Base-by-base conservation (phyloP, 2,888 invertebrate genomes). In the Diaperis boleti region DNA sequence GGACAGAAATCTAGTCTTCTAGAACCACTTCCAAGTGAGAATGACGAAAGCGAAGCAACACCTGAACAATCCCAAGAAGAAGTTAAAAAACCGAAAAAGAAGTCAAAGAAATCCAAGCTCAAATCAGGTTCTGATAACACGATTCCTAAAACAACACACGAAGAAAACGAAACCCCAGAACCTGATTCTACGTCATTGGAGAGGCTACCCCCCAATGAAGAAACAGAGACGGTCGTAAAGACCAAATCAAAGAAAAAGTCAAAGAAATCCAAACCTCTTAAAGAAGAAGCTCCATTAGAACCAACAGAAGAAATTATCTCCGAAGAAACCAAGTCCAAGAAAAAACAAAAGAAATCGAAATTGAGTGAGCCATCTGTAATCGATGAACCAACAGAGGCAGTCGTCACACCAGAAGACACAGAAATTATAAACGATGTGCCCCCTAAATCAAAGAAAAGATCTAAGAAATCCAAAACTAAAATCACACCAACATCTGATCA, bases 1-100 rank as follows among this genome's bases (percentile, higher is more conserved):
- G 78, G 73, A 79, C 75, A 59, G 79, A 78, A 71, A 59, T 66
- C 3, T 78, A 15, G 13, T 54, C 29, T 13, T 29, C 55, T 47
- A 42, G 10, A 26, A 33, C 33, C 49, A 3, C 29, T 45, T 45
- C 13, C 20, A 4, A 31, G 47, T 26, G 44, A 44, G 13, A 44
- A 26, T 22, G 13, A 20, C 10, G 10, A 20, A 10, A 5, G 10
- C 26, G 26, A 44, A 18, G 26, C 6, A 26, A 26, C 26, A 20
- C 20, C n/a, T n/a, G n/a, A 20, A 20, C 3, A 6, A 3, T 3
- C 4, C 20, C 4, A 37, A 50, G 57, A 31, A 6, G 20, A 3
- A 1, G 26, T n/a, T 26, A 26, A 26, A 26, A 26, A 55, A 67
- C 59, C 60, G 75, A 74, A 65, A 74, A 70, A 56, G 42, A 78